These are phyloP conservation scores for Drosophila auraria DNA, from an alignment of 1,140 invertebrate species.

Conservation along the genomic window DNA sequence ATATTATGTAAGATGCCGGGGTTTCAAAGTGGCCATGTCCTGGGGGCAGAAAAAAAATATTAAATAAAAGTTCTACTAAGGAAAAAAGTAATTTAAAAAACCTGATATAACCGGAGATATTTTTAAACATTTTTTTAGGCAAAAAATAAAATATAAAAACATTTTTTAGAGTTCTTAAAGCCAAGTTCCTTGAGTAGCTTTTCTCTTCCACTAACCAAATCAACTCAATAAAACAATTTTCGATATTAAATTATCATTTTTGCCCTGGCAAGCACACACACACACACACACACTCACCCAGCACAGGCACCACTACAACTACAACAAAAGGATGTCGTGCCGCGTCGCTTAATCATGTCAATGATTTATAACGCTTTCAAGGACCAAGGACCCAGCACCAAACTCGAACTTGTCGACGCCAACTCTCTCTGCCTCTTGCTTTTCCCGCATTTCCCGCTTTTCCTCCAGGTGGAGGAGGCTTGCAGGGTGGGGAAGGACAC, in stretches of 20 bases:
- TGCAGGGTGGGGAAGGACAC: conserved; percentile 3
- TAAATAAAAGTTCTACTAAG: too few relatives aligned
- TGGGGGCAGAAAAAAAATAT: background rate
- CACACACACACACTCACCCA: background rate
- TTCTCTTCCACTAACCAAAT: conserved; percentile 28
- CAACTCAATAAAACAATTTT: conserved; percentile 80
- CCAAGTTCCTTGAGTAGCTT: background rate
- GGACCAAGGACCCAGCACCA: conserved; percentile 74
- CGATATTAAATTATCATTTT: conserved; percentile 81
- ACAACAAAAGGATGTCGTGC: conserved; percentile 80
- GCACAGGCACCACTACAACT: conserved; percentile 24
- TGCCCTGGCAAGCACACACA: conserved; percentile 5
- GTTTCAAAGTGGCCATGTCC: conserved; percentile 10
- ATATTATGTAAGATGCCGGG: conserved; percentile 40
- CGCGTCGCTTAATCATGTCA: conserved; percentile 81
- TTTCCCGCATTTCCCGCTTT: background rate
- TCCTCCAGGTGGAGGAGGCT: conserved; percentile 23
- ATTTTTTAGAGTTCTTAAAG: conserved; percentile 1
- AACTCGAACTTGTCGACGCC: conserved; percentile 81
- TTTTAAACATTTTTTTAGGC: too few relatives aligned
- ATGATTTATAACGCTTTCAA: conserved; percentile 84
- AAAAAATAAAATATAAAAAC: too few relatives aligned
- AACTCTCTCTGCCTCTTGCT: conserved; percentile 14
- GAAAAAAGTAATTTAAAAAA: too few relatives aligned
- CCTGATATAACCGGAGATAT: too few relatives aligned